phyloP scores from a whole-genome alignment of 1,140 invertebrate genomes.

The Pectinophora gossypiella region DNA sequence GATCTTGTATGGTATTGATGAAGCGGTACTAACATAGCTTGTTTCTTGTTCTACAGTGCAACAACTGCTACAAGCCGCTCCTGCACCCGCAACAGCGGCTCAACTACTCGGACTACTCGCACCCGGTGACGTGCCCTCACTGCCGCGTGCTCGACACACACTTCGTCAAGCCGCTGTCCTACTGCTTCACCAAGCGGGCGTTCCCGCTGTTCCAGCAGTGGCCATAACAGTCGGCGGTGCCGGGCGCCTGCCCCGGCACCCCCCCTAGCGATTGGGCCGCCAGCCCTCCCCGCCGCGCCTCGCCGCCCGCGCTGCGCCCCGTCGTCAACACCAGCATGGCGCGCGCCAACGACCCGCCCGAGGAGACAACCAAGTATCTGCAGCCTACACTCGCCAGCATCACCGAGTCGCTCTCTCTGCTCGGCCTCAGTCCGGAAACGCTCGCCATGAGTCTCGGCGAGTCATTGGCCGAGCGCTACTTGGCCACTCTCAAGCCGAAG shows the following conservation, averaged over 20 bases:
- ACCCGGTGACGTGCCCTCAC: conserved; percentile 91
- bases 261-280: conserved; percentile 50
- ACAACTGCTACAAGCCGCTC: conserved; percentile 90
- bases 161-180: conserved; percentile 92
- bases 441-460: conserved; percentile 64
- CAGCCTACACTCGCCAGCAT: conserved; percentile 51
- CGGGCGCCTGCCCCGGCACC: conserved; percentile 72
- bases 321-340: conserved; percentile 73
- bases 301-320: conserved; percentile 64
- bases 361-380: conserved; percentile 43
- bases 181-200: conserved; percentile 85
- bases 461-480: conserved; percentile 56
- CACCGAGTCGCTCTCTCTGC: conserved; percentile 62
- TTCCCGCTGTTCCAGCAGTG: conserved; percentile 83
- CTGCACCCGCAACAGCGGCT: conserved; percentile 90
- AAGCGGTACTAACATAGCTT: neutral
- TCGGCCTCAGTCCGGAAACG: conserved; percentile 59
- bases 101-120: conserved; percentile 97
- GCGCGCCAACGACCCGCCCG: conserved; percentile 33
- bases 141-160: conserved; percentile 94
- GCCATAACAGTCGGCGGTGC: conserved; percentile 89
- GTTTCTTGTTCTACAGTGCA: conserved; percentile 80
- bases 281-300: conserved; percentile 55
- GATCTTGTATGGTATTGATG: too few relatives aligned
- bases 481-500: conserved; percentile 47